Percentiles rank a stretch among this genome's conserved stretches.
These are phyloP conservation scores for Parauchenoglanis ngamensis DNA, from an alignment of 2,797 vertebrate genomes.

Conservation along the genomic window DNA sequence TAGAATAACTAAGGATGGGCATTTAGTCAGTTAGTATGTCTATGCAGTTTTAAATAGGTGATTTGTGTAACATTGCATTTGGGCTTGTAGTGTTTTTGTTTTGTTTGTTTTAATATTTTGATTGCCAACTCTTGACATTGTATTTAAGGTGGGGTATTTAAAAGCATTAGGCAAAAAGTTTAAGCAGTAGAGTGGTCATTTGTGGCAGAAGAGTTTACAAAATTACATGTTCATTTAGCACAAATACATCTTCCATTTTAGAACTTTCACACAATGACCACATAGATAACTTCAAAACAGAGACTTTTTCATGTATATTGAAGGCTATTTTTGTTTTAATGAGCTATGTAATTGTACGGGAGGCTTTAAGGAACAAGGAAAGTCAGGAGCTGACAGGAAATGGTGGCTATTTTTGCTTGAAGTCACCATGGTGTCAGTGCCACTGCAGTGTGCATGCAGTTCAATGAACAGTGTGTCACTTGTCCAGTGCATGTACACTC, in stretches of 20 bases:
- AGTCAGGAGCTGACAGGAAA: constrained; percentile 62
- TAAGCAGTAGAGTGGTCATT: neutral
- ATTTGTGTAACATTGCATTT: neutral
- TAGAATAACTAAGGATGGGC: neutral
- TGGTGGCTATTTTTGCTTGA: constrained; percentile 67
- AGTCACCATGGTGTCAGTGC: constrained; percentile 58
- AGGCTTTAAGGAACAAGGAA: constrained; percentile 29
- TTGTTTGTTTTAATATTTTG: neutral
- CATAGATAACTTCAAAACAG: constrained; percentile 22
- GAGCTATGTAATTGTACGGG: constrained; percentile 20
- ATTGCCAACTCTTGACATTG: neutral
- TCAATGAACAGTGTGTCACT: constrained; percentile 62
- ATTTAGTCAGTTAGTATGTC: neutral
- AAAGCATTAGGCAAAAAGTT: neutral
- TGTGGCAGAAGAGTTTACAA: neutral
- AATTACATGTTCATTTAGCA: neutral
- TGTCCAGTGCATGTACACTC: constrained; percentile 40
- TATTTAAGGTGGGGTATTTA: neutral
- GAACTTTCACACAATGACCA: constrained; percentile 4
- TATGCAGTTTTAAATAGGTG: neutral
- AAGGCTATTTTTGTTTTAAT: constrained; percentile 17
- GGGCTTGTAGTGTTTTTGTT: neutral
- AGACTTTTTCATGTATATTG: constrained; percentile 26
- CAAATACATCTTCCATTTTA: constrained; percentile 25
- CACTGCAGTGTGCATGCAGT: constrained; percentile 48